A percentile compares a stretch with the other conserved stretches of the same genome.
These are phyloP conservation scores for Sander lucioperca DNA, from an alignment of 2,113 vertebrate genomes.

Conservation along the genomic window DNA sequence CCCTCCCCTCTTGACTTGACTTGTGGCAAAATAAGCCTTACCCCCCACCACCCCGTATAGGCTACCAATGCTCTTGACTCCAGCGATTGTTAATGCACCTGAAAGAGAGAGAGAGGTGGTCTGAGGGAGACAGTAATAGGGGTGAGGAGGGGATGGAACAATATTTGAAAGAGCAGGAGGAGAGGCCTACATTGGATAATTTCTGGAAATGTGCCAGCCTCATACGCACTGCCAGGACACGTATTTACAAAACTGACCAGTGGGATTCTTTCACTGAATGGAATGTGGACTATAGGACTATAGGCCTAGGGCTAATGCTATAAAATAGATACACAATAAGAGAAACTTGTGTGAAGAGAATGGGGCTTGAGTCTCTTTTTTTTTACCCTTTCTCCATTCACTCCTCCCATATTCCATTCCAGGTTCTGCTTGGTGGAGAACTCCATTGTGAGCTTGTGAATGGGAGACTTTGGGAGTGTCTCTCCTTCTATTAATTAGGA, in stretches of 20 bases:
- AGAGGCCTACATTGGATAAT: constrained; percentile 71
- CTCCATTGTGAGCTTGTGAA: constrained; percentile 89
- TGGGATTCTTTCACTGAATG: constrained; percentile 73
- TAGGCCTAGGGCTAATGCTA: constrained; percentile 61
- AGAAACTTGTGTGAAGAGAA: constrained; percentile 63
- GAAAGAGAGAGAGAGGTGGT: constrained; percentile 52
- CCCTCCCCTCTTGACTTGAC: constrained; percentile 74
- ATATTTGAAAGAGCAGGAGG: constrained; percentile 43
- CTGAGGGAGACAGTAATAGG: neutral
- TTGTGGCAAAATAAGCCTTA: constrained; percentile 74
- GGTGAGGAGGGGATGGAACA: constrained; percentile 12
- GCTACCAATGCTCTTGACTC: constrained; percentile 67
- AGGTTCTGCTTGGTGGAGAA: constrained; percentile 89
- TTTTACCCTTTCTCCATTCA: constrained; percentile 76
- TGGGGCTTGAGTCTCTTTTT: constrained; percentile 52
- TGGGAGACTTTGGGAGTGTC: constrained; percentile 87
- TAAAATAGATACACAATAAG: constrained; percentile 76
- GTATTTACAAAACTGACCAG: constrained; percentile 85
- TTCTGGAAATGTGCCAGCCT: constrained; percentile 74
- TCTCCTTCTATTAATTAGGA: constrained; percentile 90
- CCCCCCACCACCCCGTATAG: constrained; percentile 9
- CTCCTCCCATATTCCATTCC: constrained; percentile 83
- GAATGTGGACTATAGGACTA: constrained; percentile 65
- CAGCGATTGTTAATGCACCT: constrained; percentile 54
- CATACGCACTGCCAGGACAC: constrained; percentile 61